A percentile compares a stretch with the other conserved stretches of the same genome.
Evolutionary conservation across 2,113 vertebrate genomes (phyloP).

Genomic region (Phylloscopus trochiloides): DNA sequence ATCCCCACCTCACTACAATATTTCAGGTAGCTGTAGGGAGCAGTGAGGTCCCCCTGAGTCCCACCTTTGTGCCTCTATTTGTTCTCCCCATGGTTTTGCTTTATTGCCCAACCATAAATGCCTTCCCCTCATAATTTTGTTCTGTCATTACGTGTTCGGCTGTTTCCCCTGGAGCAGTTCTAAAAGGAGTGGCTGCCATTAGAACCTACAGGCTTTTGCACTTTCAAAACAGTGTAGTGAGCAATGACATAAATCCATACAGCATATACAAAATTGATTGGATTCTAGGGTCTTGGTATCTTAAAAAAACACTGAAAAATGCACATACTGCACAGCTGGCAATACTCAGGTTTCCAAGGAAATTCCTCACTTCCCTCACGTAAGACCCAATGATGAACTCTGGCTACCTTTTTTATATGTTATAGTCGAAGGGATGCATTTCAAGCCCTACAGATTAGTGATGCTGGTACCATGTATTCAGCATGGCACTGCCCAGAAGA

Average conservation of each 20-base stretch:
- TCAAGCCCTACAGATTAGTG: background rate
- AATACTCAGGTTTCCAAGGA: background rate
- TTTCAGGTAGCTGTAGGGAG: background rate
- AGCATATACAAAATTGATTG: fast-evolving
- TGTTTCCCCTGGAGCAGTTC: background rate
- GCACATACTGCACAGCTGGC: background rate
- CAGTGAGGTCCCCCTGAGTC: fast-evolving
- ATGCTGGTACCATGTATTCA: background rate
- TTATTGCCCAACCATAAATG: background rate
- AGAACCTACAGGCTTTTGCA: background rate
- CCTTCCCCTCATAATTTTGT: fast-evolving
- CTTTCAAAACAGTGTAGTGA: background rate
- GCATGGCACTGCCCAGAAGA: background rate
- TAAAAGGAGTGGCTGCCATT: background rate
- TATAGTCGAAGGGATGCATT: background rate
- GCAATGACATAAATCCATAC: background rate
- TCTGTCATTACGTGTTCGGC: fast-evolving
- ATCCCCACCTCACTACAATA: background rate
- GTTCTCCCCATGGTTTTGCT: background rate
- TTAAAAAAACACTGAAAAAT: background rate
- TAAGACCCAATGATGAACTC: fast-evolving
- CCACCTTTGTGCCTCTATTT: background rate
- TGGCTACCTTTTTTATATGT: background rate
- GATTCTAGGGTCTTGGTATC: background rate
- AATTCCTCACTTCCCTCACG: background rate